Base-by-base conservation (phyloP, 2,888 invertebrate species). In the Cartodere bifasciata region DNA sequence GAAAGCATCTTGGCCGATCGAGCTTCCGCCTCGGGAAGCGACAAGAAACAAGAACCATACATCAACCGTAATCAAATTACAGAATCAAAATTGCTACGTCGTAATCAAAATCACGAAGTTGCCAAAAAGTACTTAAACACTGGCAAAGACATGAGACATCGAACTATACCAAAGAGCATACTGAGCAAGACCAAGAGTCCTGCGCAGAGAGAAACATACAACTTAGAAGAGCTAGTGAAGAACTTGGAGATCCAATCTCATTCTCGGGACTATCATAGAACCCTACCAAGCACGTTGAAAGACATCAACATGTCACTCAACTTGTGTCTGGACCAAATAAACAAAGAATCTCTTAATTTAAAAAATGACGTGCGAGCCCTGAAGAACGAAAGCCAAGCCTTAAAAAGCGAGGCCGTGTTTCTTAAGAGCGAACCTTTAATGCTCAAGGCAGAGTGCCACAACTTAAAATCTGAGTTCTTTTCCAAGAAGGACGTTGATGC, bases 241-340 rank as follows among this genome's bases (percentile, higher is more conserved):
- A n/a, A n/a, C n/a, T n/a, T n/a, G n/a, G n/a, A n/a, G n/a, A n/a
- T n/a, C n/a, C n/a, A n/a, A n/a, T n/a, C n/a, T n/a, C n/a, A n/a
- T n/a, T n/a, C n/a, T n/a, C n/a, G n/a, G n/a, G n/a, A n/a, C n/a
- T n/a, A n/a, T 23, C 53, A 53, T 44, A 45, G 52, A 28, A 54
- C 53, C 20, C 40, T 54, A 31, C 53, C 53, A 23, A 50, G 50
- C 34, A 54, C 50, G 37, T 37, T 54, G 24, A 39, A 49, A 34
- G 53, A 53, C 36, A 35, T 50, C 20, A 42, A 39, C 21, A 40
- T 45, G 5, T 15, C 34, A 13, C 30, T 17, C 6, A 17, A 17
- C 9, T 17, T 17, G 9, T 17, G 20, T 17, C 9, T 17, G 9
- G 20, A 17, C 9, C 20, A 17, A 9, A 17, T 17, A 17, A 34